Evolutionary conservation across 1,140 invertebrate species (phyloP), one percentile per base, ranked within the genome.

Genomic region (Lasioglossum baleicum): DNA sequence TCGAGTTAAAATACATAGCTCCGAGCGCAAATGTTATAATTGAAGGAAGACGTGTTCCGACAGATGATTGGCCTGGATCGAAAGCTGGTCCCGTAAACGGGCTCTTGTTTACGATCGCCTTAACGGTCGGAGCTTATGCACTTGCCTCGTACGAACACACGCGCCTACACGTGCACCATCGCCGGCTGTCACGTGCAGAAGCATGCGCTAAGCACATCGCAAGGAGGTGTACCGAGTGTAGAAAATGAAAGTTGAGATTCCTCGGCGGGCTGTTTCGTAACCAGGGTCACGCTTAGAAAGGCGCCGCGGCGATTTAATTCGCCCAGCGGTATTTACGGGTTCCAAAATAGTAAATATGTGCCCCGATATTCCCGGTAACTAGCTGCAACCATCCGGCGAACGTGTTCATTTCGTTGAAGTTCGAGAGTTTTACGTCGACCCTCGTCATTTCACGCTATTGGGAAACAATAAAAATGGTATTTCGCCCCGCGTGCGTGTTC

Each of bases 161-260:
- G 78, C 20, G 63, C 13, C 20, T 65, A 53, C 71, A 77, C 70
- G 71, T 84, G 78, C 73, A 81, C 20, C 35, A 6, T 15, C 20
- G 7, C 35, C 70, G 65, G 42, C 15, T n/a, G 82, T 86, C 84
- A 87, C 84, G 84, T 87, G 85, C 82, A 83, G 35, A 65, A 83
- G 77, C 85, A 86, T 81, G 84, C 76, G 77, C 81, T 44, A 60
- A 56, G 80, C 71, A 64, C 31, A 40, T 70, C 81, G 76, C 61
- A 65, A 72, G 69, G 31, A 72, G 71, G 69, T 56, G n/a, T 69
- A 75, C 58, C 8, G 71, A 82, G 58, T 26, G 61, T 79, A 82
- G 85, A 87, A 87, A 87, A 87, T 87, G 85, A 87, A 87, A 87
- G 85, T 87, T 75, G 78, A 83, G 85, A 87, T 87, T 87, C 85